phyloP scores from a whole-genome alignment of 2,113 vertebrate species.

The Ranitomeya variabilis region DNA sequence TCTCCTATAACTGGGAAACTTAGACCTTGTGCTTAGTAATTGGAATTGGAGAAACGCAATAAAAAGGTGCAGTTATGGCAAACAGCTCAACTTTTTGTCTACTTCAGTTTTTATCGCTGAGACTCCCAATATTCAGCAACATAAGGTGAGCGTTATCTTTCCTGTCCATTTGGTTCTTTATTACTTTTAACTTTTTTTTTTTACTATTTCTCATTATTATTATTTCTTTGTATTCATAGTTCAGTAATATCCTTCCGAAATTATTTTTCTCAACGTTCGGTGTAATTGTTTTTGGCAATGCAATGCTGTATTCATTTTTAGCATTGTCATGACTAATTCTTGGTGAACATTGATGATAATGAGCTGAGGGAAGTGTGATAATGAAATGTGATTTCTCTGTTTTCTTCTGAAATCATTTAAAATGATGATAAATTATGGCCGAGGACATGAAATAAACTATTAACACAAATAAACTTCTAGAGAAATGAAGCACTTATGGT shows the following conservation, averaged over 20 bases:
- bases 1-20: too few relatives aligned
- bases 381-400: neutral
- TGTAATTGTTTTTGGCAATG: conserved; percentile 2
- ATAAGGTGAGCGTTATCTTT: neutral
- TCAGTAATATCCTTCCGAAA: neutral
- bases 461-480: neutral
- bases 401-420: neutral
- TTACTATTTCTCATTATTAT: neutral
- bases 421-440: neutral
- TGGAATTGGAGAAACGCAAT: too few relatives aligned
- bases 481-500: neutral
- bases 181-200: neutral
- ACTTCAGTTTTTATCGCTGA: too few relatives aligned
- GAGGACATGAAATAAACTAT: neutral
- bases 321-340: neutral
- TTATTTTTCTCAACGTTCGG: neutral
- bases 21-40: too few relatives aligned
- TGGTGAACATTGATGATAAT: neutral
- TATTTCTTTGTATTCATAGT: neutral
- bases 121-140: neutral
- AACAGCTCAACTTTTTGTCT: too few relatives aligned
- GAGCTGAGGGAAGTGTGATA: neutral
- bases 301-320: neutral
- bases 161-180: neutral
- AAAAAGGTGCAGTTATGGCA: too few relatives aligned